A percentile compares a stretch with the other conserved stretches of the same genome.
phyloP scores from a whole-genome alignment of 2,113 vertebrate genomes.

The Calyptomena viridis region DNA sequence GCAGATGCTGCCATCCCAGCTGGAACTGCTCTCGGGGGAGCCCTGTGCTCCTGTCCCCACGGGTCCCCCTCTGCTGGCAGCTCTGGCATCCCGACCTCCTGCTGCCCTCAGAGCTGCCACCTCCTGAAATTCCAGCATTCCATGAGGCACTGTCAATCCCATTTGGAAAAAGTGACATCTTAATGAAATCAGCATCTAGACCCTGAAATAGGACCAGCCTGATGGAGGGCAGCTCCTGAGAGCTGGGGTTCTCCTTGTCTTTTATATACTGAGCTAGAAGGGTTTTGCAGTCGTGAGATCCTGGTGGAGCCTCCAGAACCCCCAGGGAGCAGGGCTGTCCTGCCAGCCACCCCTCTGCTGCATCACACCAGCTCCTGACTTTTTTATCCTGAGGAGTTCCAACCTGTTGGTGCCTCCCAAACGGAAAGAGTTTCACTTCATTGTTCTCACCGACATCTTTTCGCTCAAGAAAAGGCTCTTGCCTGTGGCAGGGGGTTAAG shows the following conservation, averaged over 20 bases:
- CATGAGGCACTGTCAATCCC: fast-evolving
- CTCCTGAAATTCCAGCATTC: not conserved
- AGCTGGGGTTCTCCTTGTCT: not conserved
- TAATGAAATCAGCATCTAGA: not conserved
- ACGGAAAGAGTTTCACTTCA: not conserved
- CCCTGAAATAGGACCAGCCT: not conserved
- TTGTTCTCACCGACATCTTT: not conserved
- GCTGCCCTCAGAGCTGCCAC: not conserved
- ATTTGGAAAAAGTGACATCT: not conserved
- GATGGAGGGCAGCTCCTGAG: not conserved
- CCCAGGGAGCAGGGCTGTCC: not conserved
- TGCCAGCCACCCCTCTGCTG: not conserved
- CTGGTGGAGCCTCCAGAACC: not conserved
- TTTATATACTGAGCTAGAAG: not conserved
- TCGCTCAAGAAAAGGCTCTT: not conserved
- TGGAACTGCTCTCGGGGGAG: fast-evolving
- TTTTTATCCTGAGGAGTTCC: not conserved
- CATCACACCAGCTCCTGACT: not conserved
- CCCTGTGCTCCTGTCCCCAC: not conserved
- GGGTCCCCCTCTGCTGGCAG: not conserved
- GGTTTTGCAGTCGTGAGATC: not conserved
- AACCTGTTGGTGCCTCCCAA: not conserved
- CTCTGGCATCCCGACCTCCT: not conserved
- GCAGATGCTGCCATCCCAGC: not conserved
- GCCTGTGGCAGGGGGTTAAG: too few species aligned